Percentiles rank a stretch among this genome's conserved stretches.
Evolutionary conservation across 2,888 invertebrate species (phyloP).

Genomic region (Chaetogeoica ovagalla): DNA sequence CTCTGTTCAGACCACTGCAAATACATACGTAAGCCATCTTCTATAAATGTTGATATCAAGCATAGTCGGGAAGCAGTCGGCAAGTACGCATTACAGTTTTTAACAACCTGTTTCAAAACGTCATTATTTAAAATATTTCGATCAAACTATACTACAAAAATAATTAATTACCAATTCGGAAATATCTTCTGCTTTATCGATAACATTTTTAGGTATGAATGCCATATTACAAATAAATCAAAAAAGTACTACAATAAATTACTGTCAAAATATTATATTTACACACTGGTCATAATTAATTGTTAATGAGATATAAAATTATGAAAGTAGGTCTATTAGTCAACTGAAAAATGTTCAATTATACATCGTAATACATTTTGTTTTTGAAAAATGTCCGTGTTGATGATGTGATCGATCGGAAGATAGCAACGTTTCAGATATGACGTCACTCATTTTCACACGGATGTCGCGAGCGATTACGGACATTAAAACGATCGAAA

Average conservation of each 20-base stretch:
- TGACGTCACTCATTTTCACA: constrained; percentile 35
- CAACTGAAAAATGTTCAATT: constrained; percentile 7
- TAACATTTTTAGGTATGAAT: constrained; percentile 52
- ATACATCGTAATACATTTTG: constrained; percentile 22
- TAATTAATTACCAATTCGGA: constrained; percentile 53
- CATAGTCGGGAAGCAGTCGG: constrained; percentile 95
- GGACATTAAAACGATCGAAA: background rate
- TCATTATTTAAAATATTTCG: background rate
- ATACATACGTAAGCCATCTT: constrained; percentile 99
- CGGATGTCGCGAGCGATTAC: background rate
- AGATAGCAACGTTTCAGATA: constrained; percentile 37
- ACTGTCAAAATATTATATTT: constrained; percentile 18
- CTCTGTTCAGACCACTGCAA: constrained; percentile 97
- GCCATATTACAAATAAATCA: constrained; percentile 40
- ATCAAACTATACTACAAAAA: background rate
- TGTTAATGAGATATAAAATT: background rate
- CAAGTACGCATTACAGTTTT: constrained; percentile 87
- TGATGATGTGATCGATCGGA: constrained; percentile 51
- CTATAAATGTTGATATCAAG: constrained; percentile 96
- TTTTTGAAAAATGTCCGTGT: constrained; percentile 48
- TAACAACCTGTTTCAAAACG: constrained; percentile 72
- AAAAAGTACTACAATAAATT: constrained; percentile 31
- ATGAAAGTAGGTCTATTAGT: constrained; percentile 19
- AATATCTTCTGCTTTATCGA: constrained; percentile 54
- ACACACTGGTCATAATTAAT: constrained; percentile 27